Conservation (phyloP, 2,113 vertebrate species). For the Dryoscopus gambensis region DNA sequence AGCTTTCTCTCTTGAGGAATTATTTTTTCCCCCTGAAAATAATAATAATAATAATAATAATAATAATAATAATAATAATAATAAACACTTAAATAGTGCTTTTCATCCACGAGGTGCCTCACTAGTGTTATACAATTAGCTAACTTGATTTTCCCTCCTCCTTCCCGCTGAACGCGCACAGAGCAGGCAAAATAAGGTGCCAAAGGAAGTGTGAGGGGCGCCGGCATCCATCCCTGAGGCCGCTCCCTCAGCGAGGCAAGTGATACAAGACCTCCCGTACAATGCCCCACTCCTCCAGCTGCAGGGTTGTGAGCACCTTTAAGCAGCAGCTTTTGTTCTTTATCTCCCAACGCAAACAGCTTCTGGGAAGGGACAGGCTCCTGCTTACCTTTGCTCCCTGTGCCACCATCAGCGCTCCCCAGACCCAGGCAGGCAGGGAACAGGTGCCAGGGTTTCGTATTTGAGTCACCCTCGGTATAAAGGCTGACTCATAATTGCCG, state of each 20-base stretch:
- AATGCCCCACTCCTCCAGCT: not conserved
- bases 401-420: not conserved
- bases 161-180: not conserved
- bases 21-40: not conserved
- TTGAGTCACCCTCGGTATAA: slow-evolving; percentile 24
- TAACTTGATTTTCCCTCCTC: not conserved
- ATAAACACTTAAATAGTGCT: not conserved
- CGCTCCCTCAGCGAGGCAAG: not conserved
- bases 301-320: not conserved
- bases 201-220: not conserved
- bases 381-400: slow-evolving; percentile 34
- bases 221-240: not conserved
- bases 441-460: not conserved
- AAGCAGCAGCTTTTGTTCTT: slow-evolving; percentile 36
- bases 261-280: not conserved
- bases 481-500: slow-evolving; percentile 38
- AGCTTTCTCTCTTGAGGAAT: not conserved
- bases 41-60: not conserved
- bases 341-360: slow-evolving; percentile 15
- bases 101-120: not conserved
- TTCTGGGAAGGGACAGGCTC: not conserved
- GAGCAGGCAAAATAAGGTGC: not conserved
- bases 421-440: not conserved
- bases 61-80: not conserved
- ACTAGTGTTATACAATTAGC: not conserved